Conservation (phyloP, 2,797 vertebrate genomes). For the Ceryle rudis region DNA sequence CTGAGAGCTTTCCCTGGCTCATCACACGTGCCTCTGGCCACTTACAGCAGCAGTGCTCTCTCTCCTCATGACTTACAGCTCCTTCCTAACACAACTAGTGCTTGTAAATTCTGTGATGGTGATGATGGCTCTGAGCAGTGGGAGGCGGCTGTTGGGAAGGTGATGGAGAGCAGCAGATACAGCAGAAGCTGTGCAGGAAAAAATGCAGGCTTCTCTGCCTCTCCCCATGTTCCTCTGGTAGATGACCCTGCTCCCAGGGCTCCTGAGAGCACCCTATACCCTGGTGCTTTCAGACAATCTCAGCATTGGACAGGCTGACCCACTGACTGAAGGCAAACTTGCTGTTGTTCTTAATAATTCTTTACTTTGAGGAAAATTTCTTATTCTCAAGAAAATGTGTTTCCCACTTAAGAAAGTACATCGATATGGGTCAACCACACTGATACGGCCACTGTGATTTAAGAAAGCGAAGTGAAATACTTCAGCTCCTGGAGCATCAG, state of each 20-base stretch:
- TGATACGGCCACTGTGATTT: not conserved
- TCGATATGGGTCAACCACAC: not conserved
- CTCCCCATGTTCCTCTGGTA: not conserved
- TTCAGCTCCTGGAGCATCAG: not conserved
- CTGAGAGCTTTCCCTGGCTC: not conserved
- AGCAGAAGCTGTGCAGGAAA: not conserved
- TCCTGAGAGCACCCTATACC: not conserved
- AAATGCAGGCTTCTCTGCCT: not conserved
- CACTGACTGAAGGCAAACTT: fast-evolving
- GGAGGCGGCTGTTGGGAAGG: not conserved
- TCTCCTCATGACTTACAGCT: fast-evolving
- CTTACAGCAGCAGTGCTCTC: not conserved
- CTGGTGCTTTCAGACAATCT: not conserved
- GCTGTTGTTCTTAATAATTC: not conserved
- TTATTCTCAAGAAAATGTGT: not conserved
- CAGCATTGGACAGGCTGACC: not conserved
- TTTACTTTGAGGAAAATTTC: not conserved
- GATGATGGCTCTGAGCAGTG: fast-evolving
- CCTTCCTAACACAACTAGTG: not conserved
- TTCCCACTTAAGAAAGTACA: not conserved
- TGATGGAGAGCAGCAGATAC: not conserved
- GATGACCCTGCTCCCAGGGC: not conserved
- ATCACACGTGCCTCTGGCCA: not conserved
- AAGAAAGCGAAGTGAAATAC: not conserved
- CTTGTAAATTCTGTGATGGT: not conserved